Evolutionary conservation across 1,140 invertebrate genomes (phyloP).

Genomic region (Nymphalis io): DNA sequence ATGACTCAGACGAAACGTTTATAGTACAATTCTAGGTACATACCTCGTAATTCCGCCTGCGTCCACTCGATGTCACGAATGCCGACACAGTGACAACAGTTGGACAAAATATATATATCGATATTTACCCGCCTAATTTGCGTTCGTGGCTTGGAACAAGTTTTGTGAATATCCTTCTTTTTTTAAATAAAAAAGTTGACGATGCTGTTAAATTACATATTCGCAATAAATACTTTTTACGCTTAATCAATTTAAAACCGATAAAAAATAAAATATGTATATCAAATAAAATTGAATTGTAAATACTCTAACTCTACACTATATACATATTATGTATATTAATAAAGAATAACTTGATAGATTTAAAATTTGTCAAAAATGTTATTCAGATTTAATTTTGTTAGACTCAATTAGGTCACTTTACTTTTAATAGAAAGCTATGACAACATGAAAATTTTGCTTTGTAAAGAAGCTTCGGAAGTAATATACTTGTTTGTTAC

Average conservation of each 20-base stretch:
- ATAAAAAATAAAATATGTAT: too few relatives aligned
- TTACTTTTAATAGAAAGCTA: too few relatives aligned
- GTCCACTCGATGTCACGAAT: slow-evolving; percentile 45
- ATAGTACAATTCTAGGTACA: slow-evolving; percentile 1
- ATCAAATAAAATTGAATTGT: too few relatives aligned
- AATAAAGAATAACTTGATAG: too few relatives aligned
- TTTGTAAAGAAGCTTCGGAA: too few relatives aligned
- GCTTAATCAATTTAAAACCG: not conserved
- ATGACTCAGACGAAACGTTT: slow-evolving; percentile 4
- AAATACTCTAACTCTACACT: too few relatives aligned
- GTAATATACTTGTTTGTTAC: too few relatives aligned
- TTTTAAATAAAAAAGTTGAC: not conserved
- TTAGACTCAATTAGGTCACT: too few relatives aligned
- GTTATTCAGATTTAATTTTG: too few relatives aligned
- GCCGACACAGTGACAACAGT: slow-evolving; percentile 37
- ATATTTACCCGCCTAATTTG: slow-evolving; percentile 36
- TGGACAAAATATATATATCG: slow-evolving; percentile 23
- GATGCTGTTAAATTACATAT: not conserved
- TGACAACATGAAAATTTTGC: too few relatives aligned
- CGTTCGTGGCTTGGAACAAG: slow-evolving; percentile 34
- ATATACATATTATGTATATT: too few relatives aligned
- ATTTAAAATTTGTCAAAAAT: too few relatives aligned
- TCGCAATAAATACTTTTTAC: slow-evolving; percentile 1
- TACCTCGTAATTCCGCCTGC: slow-evolving; percentile 35
- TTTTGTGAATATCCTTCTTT: slow-evolving; percentile 7